Evolutionary conservation across 1,140 invertebrate species (phyloP).

Genomic region (Microvelia longipes): DNA sequence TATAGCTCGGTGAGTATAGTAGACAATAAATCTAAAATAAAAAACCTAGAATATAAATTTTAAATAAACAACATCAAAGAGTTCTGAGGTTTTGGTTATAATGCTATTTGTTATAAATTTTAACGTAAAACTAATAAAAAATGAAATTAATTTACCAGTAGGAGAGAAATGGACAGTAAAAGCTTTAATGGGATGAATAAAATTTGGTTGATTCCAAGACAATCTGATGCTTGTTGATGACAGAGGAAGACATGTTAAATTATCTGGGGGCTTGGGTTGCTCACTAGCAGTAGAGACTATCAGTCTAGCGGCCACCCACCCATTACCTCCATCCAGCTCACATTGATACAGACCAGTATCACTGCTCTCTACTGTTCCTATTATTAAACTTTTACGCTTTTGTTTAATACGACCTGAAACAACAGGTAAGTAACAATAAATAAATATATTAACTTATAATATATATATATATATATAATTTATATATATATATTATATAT

Average conservation of each 20-base stretch:
- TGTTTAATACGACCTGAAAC: conserved; percentile 36
- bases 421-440: neutral
- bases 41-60: too few species aligned
- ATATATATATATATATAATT: too few species aligned
- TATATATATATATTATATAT: too few species aligned
- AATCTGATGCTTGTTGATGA: conserved; percentile 40
- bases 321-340: conserved; percentile 46
- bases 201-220: conserved; percentile 31
- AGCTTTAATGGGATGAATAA: conserved; percentile 36
- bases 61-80: too few species aligned
- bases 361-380: conserved; percentile 44
- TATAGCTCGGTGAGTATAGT: too few species aligned
- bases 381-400: conserved; percentile 37
- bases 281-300: conserved; percentile 37
- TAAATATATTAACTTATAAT: neutral
- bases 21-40: too few species aligned
- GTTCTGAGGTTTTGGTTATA: too few species aligned
- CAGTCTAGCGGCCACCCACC: conserved; percentile 41
- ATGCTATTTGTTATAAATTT: too few species aligned
- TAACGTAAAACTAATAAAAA: too few species aligned
- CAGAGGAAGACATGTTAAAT: conserved; percentile 36
- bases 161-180: conserved; percentile 47
- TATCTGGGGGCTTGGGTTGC: conserved; percentile 40
- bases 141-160: too few species aligned
- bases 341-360: conserved; percentile 65